Evolutionary conservation across 1,140 invertebrate species (phyloP).

Genomic region (Helicoverpa zea): DNA sequence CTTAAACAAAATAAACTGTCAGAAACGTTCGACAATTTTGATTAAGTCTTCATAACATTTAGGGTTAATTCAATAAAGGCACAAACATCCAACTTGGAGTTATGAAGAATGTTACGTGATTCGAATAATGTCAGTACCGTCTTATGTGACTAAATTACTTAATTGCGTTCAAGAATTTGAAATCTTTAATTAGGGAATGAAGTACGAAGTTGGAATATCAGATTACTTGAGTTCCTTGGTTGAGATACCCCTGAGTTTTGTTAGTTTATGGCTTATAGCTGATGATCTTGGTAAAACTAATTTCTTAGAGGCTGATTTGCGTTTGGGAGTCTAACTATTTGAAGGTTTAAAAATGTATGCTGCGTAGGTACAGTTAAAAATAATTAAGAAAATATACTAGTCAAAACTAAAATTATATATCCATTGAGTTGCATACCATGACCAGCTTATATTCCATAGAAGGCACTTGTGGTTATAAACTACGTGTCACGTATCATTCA

Average conservation of each 20-base stretch:
- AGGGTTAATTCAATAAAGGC: constrained; percentile 32
- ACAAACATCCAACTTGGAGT: constrained; percentile 18
- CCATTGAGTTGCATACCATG: too few species aligned
- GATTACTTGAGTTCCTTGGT: constrained; percentile 31
- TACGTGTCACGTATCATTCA: too few species aligned
- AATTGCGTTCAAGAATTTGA: constrained; percentile 28
- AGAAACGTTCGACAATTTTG: not conserved
- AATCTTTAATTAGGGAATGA: constrained; percentile 44
- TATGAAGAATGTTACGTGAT: constrained; percentile 41
- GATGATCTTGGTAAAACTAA: too few species aligned
- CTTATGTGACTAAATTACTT: constrained; percentile 41
- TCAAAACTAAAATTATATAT: too few species aligned
- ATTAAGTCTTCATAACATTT: not conserved
- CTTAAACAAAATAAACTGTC: not conserved
- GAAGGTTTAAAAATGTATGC: too few species aligned
- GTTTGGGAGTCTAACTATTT: too few species aligned
- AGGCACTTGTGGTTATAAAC: too few species aligned
- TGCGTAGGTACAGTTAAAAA: too few species aligned
- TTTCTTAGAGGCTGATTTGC: too few species aligned
- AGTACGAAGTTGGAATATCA: constrained; percentile 43
- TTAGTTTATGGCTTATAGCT: not conserved
- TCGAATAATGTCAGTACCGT: not conserved
- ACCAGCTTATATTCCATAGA: too few species aligned
- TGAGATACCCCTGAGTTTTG: constrained; percentile 8
- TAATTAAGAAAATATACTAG: too few species aligned